A percentile compares a stretch with the other conserved stretches of the same genome.
Evolutionary conservation across 2,888 invertebrate species (phyloP).

Genomic region (Rhopalosiphum nymphaeae): DNA sequence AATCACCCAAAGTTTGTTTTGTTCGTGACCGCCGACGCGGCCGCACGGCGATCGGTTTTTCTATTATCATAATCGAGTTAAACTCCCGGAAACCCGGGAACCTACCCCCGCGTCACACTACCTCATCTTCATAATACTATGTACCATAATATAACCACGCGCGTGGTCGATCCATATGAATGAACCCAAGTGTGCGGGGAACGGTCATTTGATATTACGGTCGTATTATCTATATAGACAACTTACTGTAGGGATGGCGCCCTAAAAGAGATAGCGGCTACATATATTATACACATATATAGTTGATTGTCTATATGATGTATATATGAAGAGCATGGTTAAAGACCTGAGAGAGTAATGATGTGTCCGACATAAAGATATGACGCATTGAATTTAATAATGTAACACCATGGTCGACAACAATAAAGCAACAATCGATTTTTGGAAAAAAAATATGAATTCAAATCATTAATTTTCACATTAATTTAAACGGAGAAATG

Average conservation of each 20-base stretch:
- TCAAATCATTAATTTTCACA: not conserved
- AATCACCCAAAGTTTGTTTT: constrained; percentile 63
- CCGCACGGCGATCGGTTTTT: constrained; percentile 60
- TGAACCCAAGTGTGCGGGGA: constrained; percentile 40
- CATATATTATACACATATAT: not conserved
- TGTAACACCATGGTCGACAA: not conserved
- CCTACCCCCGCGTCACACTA: not conserved
- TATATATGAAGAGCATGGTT: not conserved
- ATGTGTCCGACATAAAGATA: not conserved
- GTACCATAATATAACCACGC: constrained; percentile 26
- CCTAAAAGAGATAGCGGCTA: constrained; percentile 1
- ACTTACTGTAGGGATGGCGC: constrained; percentile 9
- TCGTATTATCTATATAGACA: constrained; percentile 18
- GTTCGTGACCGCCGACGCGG: constrained; percentile 61
- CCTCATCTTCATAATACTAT: not conserved
- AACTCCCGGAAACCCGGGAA: constrained; percentile 50
- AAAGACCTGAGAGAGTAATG: constrained; percentile 43
- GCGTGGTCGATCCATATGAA: constrained; percentile 58
- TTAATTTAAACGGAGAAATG: not conserved
- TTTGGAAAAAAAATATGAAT: not conserved
- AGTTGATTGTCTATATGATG: not conserved
- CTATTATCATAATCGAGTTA: constrained; percentile 65
- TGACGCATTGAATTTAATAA: constrained; percentile 4
- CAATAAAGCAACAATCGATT: not conserved
- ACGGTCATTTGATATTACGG: constrained; percentile 54